These are phyloP conservation scores for Gymnocypris eckloni DNA, from an alignment of 2,797 vertebrate species.

Conservation along the genomic window DNA sequence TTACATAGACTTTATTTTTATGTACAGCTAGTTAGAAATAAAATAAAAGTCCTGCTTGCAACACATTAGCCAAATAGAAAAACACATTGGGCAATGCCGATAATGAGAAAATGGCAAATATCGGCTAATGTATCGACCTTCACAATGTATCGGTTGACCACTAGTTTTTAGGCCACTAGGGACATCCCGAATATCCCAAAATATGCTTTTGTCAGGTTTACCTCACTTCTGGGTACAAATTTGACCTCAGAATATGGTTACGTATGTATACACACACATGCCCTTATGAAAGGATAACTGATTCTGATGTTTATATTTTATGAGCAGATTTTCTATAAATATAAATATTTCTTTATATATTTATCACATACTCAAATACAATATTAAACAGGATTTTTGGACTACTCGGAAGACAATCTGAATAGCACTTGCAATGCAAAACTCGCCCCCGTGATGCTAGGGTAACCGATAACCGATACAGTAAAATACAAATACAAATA, in stretches of 20 bases:
- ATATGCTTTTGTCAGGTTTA: too few species aligned
- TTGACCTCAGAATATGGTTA: neutral
- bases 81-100: neutral
- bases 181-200: neutral
- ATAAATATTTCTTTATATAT: too few species aligned
- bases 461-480: neutral
- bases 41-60: too few species aligned
- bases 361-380: neutral
- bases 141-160: neutral
- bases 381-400: neutral
- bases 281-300: neutral
- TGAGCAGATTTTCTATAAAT: neutral
- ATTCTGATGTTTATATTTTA: neutral
- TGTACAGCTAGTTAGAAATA: constrained; percentile 4
- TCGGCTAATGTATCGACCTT: neutral
- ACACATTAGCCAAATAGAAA: neutral
- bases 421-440: neutral
- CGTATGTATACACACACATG: neutral
- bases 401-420: neutral
- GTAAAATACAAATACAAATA: neutral
- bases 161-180: neutral
- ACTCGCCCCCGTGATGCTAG: neutral
- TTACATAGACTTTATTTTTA: neutral
- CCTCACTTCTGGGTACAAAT: too few species aligned
- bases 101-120: neutral